Evolutionary conservation across 37 sponge, comb jelly and placozoan species (phyloP).

Genomic region (Dysidea cf. avara): DNA sequence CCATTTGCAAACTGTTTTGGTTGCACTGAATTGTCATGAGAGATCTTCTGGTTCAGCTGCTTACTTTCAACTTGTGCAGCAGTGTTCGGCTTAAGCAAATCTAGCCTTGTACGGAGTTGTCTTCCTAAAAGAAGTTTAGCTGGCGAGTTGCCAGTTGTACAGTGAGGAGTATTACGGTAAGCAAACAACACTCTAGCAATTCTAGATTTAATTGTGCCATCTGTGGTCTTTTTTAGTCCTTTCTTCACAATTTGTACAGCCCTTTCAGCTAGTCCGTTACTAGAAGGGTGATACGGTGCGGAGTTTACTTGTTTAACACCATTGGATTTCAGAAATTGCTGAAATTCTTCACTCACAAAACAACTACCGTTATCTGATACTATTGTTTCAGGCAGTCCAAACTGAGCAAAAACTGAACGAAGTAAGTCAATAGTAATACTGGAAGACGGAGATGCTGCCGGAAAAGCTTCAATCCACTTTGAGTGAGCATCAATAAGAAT

Average conservation of each 20-base stretch:
- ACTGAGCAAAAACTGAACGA: conserved; percentile 3
- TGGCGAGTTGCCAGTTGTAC: neutral
- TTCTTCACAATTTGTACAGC: conserved; percentile 24
- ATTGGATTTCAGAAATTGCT: conserved; percentile 9
- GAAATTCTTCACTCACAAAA: conserved; percentile 15
- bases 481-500: too few relatives aligned
- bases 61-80: neutral
- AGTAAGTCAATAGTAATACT: neutral
- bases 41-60: neutral
- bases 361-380: conserved; percentile 27
- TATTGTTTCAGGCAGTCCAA: conserved; percentile 13
- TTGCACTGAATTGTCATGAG: neutral
- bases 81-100: conserved; percentile 1
- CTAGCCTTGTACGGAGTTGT: neutral
- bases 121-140: neutral
- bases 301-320: conserved; percentile 17
- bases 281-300: conserved; percentile 8
- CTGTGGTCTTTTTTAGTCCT: conserved; percentile 7
- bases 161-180: neutral
- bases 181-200: neutral
- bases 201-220: neutral
- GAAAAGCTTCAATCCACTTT: neutral
- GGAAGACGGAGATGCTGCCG: neutral
- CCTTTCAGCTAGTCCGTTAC: conserved; percentile 22
- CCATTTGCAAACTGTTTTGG: neutral